Percentiles rank a stretch among this genome's conserved stretches.
Conservation (phyloP, 92 coral and sea anemone species). For the Siderastrea radians region DNA sequence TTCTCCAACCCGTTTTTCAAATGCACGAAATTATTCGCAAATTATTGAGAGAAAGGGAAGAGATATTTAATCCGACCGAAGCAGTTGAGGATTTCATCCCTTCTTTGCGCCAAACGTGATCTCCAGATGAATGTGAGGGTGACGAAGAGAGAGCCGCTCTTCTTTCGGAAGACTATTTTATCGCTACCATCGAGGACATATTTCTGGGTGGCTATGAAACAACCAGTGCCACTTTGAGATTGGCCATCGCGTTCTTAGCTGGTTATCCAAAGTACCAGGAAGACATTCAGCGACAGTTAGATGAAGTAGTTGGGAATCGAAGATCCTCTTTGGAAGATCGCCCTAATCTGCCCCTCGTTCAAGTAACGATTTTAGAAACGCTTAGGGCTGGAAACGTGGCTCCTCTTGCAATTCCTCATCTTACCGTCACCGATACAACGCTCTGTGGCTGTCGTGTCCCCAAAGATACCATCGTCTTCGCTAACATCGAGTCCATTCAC, state of each 20-base stretch:
- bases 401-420: conserved; percentile 19
- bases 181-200: background rate
- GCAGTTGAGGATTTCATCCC: background rate
- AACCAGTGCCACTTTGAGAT: conserved; percentile 35
- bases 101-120: no score
- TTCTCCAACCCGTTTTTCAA: background rate
- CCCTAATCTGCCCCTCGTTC: no score
- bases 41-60: conserved; percentile 4
- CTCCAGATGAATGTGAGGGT: no score
- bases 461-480: background rate
- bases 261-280: conserved; percentile 1
- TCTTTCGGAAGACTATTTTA: conserved; percentile 19
- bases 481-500: no score
- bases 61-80: conserved; percentile 11
- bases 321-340: no score
- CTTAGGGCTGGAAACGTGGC: no score
- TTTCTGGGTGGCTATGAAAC: conserved; percentile 50
- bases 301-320: no score
- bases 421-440: conserved; percentile 31
- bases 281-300: background rate
- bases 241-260: conserved; percentile 36
- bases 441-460: conserved; percentile 11
- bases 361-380: no score
- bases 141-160: no score
- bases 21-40: conserved; percentile 10